Evolutionary conservation across 2,113 vertebrate species (phyloP).

Genomic region (Typhlomys cinereus): DNA sequence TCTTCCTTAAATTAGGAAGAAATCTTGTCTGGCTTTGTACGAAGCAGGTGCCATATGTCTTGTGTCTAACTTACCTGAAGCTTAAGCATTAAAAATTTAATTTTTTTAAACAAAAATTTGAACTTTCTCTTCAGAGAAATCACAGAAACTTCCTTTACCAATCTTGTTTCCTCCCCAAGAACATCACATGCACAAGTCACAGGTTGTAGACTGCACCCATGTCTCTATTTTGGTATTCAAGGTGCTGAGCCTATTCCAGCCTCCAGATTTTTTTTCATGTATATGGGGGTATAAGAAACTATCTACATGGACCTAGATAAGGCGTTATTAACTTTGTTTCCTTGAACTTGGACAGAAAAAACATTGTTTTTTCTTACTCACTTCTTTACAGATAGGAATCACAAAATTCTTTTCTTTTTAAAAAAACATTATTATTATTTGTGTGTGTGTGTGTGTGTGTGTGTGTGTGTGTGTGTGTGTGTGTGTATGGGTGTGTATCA

Average conservation of each 20-base stretch:
- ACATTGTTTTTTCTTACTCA: neutral
- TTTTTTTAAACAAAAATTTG: neutral
- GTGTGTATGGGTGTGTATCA: no score
- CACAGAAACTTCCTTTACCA: neutral
- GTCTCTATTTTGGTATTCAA: neutral
- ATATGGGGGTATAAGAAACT: neutral
- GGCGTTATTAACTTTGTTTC: neutral
- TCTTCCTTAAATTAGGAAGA: neutral
- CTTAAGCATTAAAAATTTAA: no score
- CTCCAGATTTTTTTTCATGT: conserved; percentile 12
- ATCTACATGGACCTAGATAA: neutral
- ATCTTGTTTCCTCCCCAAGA: neutral
- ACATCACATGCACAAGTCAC: neutral
- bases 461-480: no score
- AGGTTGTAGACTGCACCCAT: neutral
- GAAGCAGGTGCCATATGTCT: neutral
- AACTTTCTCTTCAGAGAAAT: neutral
- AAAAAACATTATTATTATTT: no score
- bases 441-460: no score
- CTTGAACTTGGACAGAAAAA: neutral
- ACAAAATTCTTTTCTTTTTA: no score
- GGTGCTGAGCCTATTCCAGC: neutral
- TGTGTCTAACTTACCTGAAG: neutral
- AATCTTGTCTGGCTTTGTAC: neutral
- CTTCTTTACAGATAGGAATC: neutral